These are phyloP conservation scores for Phortica magna DNA, from an alignment of 2,888 invertebrate genomes.

Conservation along the genomic window DNA sequence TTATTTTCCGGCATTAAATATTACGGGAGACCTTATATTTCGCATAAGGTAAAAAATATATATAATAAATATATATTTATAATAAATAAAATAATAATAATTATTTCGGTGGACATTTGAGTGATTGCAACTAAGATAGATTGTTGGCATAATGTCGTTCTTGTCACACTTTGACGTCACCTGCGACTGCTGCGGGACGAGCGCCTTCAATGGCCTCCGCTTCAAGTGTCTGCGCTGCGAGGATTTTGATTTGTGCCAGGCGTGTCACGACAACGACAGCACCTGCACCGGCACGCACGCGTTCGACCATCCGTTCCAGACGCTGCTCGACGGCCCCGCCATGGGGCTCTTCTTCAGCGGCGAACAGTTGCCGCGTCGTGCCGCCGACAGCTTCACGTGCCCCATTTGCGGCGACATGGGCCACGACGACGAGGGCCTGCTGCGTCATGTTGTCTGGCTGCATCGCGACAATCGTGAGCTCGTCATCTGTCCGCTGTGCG, in stretches of 20 bases:
- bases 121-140: too few species aligned
- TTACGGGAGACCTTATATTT: too few species aligned
- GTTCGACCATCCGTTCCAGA: conserved; percentile 53
- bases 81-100: too few species aligned
- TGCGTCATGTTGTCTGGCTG: conserved; percentile 32
- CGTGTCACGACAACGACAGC: conserved; percentile 44
- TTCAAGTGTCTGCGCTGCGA: conserved; percentile 56
- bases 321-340: conserved; percentile 48
- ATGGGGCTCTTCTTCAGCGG: conserved; percentile 51
- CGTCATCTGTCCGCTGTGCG: conserved; percentile 56
- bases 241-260: conserved; percentile 52
- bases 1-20: too few species aligned
- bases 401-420: conserved; percentile 52
- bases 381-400: conserved; percentile 58
- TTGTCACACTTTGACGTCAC: conserved; percentile 35
- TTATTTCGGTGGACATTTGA: too few species aligned
- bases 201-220: conserved; percentile 32
- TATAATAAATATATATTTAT: too few species aligned
- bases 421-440: conserved; percentile 28
- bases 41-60: too few species aligned
- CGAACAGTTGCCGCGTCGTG: conserved; percentile 40
- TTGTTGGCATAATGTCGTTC: conserved; percentile 20
- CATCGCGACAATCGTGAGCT: conserved; percentile 39
- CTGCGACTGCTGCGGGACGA: conserved; percentile 48
- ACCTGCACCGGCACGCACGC: conserved; percentile 39